These are phyloP conservation scores for Eristalis tenax DNA, from an alignment of 2,888 invertebrate genomes.

Conservation along the genomic window DNA sequence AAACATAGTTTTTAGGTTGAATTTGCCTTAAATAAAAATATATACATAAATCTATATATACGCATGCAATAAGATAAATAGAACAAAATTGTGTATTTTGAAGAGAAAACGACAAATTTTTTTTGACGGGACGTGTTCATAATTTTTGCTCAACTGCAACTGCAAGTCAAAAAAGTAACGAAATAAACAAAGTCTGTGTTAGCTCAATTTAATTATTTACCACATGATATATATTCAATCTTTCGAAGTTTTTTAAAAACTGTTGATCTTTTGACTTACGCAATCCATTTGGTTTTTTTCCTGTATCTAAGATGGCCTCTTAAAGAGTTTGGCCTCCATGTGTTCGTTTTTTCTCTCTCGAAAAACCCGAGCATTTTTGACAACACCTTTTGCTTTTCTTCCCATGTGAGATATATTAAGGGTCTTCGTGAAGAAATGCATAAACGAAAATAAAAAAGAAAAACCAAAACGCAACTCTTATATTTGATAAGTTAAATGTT, in stretches of 20 bases:
- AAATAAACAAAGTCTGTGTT: constrained; percentile 66
- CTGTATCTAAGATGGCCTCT: constrained; percentile 24
- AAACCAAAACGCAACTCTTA: constrained; percentile 41
- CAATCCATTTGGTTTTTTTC: too few relatives aligned
- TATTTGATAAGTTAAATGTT: constrained; percentile 58
- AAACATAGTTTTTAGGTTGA: constrained; percentile 56
- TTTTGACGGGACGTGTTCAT: constrained; percentile 2
- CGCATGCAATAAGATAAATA: constrained; percentile 63
- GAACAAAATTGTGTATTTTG: constrained; percentile 2
- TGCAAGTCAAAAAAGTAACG: constrained; percentile 26
- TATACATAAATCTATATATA: constrained; percentile 18
- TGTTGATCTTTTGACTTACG: too few relatives aligned
- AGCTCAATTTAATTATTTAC: constrained; percentile 62
- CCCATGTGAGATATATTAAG: constrained; percentile 30
- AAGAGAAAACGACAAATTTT: constrained; percentile 16
- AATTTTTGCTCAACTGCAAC: constrained; percentile 47
- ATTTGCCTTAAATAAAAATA: constrained; percentile 69
- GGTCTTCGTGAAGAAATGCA: constrained; percentile 31
- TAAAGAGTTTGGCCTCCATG: constrained; percentile 11
- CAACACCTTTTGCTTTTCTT: constrained; percentile 1
- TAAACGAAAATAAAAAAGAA: background rate
- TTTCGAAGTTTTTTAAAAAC: constrained; percentile 48
- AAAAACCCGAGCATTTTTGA: background rate
- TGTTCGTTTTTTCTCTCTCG: background rate
- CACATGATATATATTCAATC: background rate